These are phyloP conservation scores for Mongoloraphidia duomilia DNA, from an alignment of 2,888 invertebrate genomes.

Conservation along the genomic window DNA sequence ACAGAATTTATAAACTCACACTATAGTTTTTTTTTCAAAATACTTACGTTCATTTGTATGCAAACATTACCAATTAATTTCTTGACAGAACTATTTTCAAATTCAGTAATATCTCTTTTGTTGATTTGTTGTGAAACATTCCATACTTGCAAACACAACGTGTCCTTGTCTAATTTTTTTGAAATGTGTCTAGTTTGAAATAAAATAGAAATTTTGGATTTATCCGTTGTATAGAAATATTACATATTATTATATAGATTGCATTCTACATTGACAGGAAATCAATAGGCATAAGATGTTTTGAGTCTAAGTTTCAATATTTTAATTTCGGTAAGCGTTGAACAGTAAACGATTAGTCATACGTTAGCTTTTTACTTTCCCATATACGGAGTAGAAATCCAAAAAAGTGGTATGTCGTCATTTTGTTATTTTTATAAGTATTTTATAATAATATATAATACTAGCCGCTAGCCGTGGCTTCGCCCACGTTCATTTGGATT, in stretches of 20 bases:
- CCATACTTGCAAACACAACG: slow-evolving; percentile 72
- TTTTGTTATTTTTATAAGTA: too few species aligned
- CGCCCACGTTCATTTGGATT: too few species aligned
- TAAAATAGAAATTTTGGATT: too few species aligned
- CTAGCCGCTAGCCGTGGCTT: too few species aligned
- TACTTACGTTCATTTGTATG: slow-evolving; percentile 65
- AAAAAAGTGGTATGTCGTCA: too few species aligned
- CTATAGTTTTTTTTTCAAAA: neutral
- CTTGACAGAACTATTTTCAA: slow-evolving; percentile 86
- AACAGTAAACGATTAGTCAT: too few species aligned
- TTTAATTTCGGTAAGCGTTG: too few species aligned
- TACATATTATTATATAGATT: slow-evolving; percentile 8
- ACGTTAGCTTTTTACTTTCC: too few species aligned
- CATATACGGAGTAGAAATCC: too few species aligned
- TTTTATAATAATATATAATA: too few species aligned
- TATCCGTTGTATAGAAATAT: slow-evolving; percentile 16
- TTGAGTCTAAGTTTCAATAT: slow-evolving; percentile 8
- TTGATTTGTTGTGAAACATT: slow-evolving; percentile 82
- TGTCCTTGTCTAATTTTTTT: slow-evolving; percentile 56
- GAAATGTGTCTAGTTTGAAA: slow-evolving; percentile 47
- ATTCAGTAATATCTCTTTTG: slow-evolving; percentile 85
- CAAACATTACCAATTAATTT: slow-evolving; percentile 86
- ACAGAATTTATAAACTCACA: neutral
- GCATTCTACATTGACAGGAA: slow-evolving; percentile 6
- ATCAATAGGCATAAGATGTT: slow-evolving; percentile 6